Conservation (phyloP, 53 echinoderm and acorn worm genomes). For the Henricia sp. region DNA sequence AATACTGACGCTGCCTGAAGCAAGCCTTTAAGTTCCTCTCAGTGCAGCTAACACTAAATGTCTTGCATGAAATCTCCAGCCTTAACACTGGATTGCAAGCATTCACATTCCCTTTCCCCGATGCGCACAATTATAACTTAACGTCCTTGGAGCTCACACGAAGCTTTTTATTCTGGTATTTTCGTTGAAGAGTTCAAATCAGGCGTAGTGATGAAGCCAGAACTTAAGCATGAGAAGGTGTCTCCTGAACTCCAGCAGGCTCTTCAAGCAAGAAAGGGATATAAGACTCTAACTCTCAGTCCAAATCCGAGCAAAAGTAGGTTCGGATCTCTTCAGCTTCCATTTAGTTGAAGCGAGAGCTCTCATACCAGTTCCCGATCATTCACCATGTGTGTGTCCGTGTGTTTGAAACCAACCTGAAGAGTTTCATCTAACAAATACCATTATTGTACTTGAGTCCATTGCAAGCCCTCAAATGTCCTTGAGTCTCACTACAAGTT, state of each 20-base stretch:
- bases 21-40: background rate
- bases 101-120: background rate
- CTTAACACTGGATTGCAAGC: constrained; percentile 1
- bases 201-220: constrained; percentile 45
- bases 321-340: constrained; percentile 23
- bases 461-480: too few relatives aligned
- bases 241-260: constrained; percentile 47
- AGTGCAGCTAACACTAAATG: constrained; percentile 22
- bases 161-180: constrained; percentile 1
- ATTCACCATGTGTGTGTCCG: too few relatives aligned
- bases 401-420: too few relatives aligned
- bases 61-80: constrained; percentile 41
- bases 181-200: constrained; percentile 53
- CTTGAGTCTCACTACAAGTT: too few relatives aligned
- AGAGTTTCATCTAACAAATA: too few relatives aligned
- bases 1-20: constrained; percentile 12
- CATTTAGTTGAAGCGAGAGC: too few relatives aligned
- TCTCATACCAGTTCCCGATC: too few relatives aligned
- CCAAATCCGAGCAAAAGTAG: constrained; percentile 52
- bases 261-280: constrained; percentile 32
- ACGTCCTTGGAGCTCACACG: too few relatives aligned
- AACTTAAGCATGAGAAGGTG: constrained; percentile 48
- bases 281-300: constrained; percentile 30
- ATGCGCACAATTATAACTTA: too few relatives aligned
- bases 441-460: too few relatives aligned